These are phyloP conservation scores for Drosophila pruinosa DNA, from an alignment of 1,140 invertebrate genomes.

Conservation along the genomic window DNA sequence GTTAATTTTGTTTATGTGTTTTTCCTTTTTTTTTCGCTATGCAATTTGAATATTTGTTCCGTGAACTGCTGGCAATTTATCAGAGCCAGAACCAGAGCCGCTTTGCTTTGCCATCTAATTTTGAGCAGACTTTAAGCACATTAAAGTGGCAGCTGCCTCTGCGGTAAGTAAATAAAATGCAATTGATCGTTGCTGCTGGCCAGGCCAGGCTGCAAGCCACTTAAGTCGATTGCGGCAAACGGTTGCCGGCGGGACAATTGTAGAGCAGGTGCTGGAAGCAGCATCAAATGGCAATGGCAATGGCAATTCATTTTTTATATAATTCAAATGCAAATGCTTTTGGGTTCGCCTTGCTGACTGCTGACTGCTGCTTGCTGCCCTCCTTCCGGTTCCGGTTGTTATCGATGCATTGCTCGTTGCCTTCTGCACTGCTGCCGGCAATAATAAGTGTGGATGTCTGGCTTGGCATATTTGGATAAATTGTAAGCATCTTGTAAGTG, in stretches of 20 bases:
- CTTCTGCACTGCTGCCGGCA: slow-evolving; percentile 16
- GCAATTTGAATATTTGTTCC: slow-evolving; percentile 33
- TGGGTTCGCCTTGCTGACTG: slow-evolving; percentile 32
- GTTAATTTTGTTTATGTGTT: slow-evolving; percentile 68
- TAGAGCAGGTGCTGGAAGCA: slow-evolving; percentile 21
- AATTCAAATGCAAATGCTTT: slow-evolving; percentile 66
- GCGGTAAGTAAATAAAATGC: slow-evolving; percentile 38
- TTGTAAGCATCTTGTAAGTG: slow-evolving; percentile 71
- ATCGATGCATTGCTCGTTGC: slow-evolving; percentile 47
- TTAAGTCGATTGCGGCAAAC: slow-evolving; percentile 45
- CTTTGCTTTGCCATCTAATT: slow-evolving; percentile 42
- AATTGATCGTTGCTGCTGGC: too few relatives aligned
- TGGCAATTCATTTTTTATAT: slow-evolving; percentile 73
- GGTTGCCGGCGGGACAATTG: slow-evolving; percentile 11
- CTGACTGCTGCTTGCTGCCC: background rate
- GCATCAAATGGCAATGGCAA: slow-evolving; percentile 59
- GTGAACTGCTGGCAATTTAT: slow-evolving; percentile 30
- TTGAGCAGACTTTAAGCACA: slow-evolving; percentile 22
- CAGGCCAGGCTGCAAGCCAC: slow-evolving; percentile 19
- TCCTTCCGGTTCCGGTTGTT: slow-evolving; percentile 4
- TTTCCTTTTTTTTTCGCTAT: background rate
- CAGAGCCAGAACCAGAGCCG: slow-evolving; percentile 10
- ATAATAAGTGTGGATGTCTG: slow-evolving; percentile 52
- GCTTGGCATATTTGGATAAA: slow-evolving; percentile 72
- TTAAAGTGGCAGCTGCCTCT: slow-evolving; percentile 34